Conservation (phyloP, 2,888 invertebrate genomes). For the Pollenia angustigena region DNA sequence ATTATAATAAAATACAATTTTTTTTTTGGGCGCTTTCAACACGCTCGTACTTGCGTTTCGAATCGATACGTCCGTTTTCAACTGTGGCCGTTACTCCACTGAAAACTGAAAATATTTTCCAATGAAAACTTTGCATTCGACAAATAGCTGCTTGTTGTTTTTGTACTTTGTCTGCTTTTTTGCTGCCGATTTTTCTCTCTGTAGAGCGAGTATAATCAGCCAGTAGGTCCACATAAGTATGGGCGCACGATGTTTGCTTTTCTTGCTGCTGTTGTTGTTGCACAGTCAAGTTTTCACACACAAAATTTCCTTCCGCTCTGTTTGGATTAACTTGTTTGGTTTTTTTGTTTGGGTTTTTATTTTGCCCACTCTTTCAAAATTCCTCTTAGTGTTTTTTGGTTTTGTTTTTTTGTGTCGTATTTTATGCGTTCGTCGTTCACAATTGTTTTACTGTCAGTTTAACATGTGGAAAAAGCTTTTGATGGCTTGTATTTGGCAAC, state of each 20-base stretch:
- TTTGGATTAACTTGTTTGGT: slow-evolving; percentile 64
- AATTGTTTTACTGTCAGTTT: slow-evolving; percentile 50
- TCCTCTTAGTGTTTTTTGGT: slow-evolving; percentile 33
- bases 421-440: slow-evolving; percentile 29
- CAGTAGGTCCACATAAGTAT: slow-evolving; percentile 6
- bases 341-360: slow-evolving; percentile 46
- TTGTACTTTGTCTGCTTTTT: slow-evolving; percentile 3
- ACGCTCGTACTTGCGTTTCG: slow-evolving; percentile 72
- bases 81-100: slow-evolving; percentile 83
- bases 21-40: slow-evolving; percentile 73
- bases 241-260: slow-evolving; percentile 65
- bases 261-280: slow-evolving; percentile 39
- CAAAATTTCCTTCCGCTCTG: slow-evolving; percentile 65
- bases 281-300: slow-evolving; percentile 60
- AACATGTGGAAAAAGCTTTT: slow-evolving; percentile 60
- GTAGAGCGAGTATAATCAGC: slow-evolving; percentile 60
- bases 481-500: slow-evolving; percentile 11
- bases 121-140: slow-evolving; percentile 68
- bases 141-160: slow-evolving; percentile 32
- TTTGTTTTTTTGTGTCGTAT: slow-evolving; percentile 6
- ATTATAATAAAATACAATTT: slow-evolving; percentile 68
- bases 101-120: slow-evolving; percentile 80
- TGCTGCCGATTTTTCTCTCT: slow-evolving; percentile 56
- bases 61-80: slow-evolving; percentile 80
- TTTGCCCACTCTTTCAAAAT: slow-evolving; percentile 48